These are phyloP conservation scores for Elephas maximus DNA, from an alignment of 2,113 vertebrate genomes.

Conservation along the genomic window DNA sequence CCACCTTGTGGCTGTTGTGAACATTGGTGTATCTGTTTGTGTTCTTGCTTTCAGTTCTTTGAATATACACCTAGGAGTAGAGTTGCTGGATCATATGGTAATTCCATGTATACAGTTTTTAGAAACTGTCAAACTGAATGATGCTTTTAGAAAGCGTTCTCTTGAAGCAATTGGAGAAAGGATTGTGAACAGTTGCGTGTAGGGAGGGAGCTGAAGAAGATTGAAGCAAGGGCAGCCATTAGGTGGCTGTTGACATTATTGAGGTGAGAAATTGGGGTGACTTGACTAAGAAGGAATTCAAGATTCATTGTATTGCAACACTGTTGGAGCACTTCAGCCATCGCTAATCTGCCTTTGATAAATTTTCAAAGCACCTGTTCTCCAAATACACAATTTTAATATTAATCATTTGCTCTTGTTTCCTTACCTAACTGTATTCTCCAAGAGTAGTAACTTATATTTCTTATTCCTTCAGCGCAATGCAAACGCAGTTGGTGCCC, in stretches of 20 bases:
- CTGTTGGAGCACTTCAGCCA: background rate
- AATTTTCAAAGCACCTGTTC: background rate
- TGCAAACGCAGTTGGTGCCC: background rate
- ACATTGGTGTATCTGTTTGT: too few species aligned
- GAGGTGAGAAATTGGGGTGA: background rate
- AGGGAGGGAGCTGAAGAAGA: background rate
- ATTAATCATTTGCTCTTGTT: background rate
- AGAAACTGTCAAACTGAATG: too few species aligned
- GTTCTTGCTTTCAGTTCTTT: too few species aligned
- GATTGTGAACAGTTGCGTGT: background rate
- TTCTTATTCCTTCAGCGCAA: background rate
- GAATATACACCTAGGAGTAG: too few species aligned
- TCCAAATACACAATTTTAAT: background rate
- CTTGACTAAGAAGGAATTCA: accelerated
- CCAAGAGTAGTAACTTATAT: background rate
- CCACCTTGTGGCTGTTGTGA: too few species aligned
- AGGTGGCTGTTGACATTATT: background rate
- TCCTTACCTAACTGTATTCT: background rate
- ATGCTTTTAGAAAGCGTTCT: background rate
- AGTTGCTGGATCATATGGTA: too few species aligned
- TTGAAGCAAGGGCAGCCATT: background rate
- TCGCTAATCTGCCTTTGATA: background rate
- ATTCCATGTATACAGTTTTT: too few species aligned
- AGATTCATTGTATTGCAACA: background rate
- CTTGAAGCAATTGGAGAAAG: background rate